Base-by-base conservation (phyloP, 2,113 vertebrate genomes). In the Myodes glareolus region DNA sequence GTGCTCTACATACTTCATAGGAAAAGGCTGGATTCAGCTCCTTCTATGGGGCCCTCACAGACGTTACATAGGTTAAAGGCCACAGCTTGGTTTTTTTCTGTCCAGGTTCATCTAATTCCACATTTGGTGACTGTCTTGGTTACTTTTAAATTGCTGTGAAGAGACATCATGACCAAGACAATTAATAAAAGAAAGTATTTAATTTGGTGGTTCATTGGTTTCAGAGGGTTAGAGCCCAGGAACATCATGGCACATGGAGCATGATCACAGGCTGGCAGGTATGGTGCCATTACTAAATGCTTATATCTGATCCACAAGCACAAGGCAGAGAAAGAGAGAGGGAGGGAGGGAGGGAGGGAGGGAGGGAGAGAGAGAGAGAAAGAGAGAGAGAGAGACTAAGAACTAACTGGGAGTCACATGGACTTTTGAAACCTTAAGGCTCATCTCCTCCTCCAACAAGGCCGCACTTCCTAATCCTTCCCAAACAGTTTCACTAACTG, bases 1-100 rank as follows among this genome's bases (percentile, higher is more conserved):
- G 23, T 17, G 52, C 45, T 61, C 39, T 31, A 36, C 1, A 1
- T 1, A 7, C 0, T 7, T 17, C 58, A 12, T 4, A 5, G 58
- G 61, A 70, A 65, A 70, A 92, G 52, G 4, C 52, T 39, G 52
- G 47, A 67, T 42, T 5, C 16, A 50, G 47, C 17, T 55, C 11
- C 14, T 13, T 73, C 21, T 5, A 13, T 12, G 8, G 13, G 42
- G 1, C 82, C 21, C 50, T 88, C 12, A 36, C 1, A 52, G 39
- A 36, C 84, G 29, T 23, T 25, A 14, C 14, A 58, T 25, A 36
- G n/a, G 11, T 50, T 36, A 86, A 42, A 84, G 7, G 45, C 8
- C 9, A 16, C 23, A 21, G n/a, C 25, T 70, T 50, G 63, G 36
- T 84, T 36, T 47, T 47, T 73, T 93, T 78, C 52, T 63, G 29